A percentile compares a stretch with the other conserved stretches of the same genome.
Evolutionary conservation across 2,113 vertebrate species (phyloP).

Genomic region (Polypterus bichir): DNA sequence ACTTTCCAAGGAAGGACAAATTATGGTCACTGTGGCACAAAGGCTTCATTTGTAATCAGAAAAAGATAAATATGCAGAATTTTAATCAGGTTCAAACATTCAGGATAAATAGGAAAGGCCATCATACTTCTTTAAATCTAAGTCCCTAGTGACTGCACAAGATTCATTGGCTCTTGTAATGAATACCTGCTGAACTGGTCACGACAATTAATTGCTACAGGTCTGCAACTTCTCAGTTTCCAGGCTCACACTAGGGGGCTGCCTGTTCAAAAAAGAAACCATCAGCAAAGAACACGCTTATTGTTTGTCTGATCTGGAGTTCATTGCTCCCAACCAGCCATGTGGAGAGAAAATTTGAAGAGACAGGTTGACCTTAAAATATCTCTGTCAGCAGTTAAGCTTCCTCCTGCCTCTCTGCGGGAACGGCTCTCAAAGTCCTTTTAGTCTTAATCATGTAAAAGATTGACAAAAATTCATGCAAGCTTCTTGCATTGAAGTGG

Average conservation of each 20-base stretch:
- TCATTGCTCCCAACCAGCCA: no score
- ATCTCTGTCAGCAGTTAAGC: no score
- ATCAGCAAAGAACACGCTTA: not conserved
- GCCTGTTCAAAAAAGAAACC: constrained; percentile 3
- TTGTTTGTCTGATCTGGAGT: not conserved
- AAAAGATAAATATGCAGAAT: not conserved
- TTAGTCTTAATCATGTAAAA: no score
- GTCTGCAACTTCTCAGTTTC: not conserved
- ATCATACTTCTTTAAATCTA: not conserved
- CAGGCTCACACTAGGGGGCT: constrained; percentile 1
- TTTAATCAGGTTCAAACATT: constrained; percentile 4
- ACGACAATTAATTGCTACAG: constrained; percentile 1
- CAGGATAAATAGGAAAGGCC: not conserved
- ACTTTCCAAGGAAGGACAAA: constrained; percentile 20
- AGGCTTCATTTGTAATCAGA: constrained; percentile 10
- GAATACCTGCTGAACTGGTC: not conserved
- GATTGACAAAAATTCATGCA: no score
- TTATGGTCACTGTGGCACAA: constrained; percentile 10
- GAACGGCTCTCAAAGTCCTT: no score
- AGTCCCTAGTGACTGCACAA: not conserved
- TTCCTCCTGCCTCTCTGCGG: no score
- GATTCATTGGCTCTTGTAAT: constrained; percentile 1
- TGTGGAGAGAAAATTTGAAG: no score
- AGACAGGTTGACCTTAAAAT: no score
- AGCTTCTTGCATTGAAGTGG: no score